phyloP scores from a whole-genome alignment of 92 coral and sea anemone genomes.

The Diadumene lineata region DNA sequence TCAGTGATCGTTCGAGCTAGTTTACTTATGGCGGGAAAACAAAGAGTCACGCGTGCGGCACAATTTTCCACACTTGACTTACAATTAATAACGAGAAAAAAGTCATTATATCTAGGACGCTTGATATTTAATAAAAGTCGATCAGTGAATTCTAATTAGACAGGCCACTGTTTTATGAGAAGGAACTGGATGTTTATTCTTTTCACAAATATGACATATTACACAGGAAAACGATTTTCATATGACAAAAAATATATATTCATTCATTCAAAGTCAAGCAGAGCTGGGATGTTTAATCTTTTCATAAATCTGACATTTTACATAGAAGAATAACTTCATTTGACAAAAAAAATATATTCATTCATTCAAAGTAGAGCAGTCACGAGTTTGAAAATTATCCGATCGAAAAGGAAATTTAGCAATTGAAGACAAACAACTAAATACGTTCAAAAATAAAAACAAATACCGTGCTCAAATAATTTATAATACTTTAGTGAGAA shows the following conservation, averaged over 20 bases:
- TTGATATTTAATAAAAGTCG: background rate
- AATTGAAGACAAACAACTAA: no score
- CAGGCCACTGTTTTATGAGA: background rate
- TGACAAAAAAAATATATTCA: no score
- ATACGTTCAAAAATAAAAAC: no score
- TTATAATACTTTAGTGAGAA: no score
- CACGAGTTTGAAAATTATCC: no score
- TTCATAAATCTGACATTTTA: no score
- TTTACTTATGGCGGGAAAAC: background rate
- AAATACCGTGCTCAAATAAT: no score
- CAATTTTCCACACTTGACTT: background rate
- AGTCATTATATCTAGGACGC: background rate
- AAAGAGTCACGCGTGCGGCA: background rate
- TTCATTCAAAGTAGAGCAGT: no score
- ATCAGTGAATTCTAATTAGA: background rate
- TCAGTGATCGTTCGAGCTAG: background rate
- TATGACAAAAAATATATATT: background rate
- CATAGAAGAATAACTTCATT: no score
- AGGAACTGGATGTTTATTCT: background rate
- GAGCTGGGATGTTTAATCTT: no score
- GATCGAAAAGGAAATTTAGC: no score
- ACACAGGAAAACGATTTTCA: background rate
- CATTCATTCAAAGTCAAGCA: background rate
- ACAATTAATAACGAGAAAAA: background rate
- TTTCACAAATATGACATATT: background rate